A percentile compares a stretch with the other conserved stretches of the same genome.
These are phyloP conservation scores for Aphodius granarius DNA, from an alignment of 2,888 invertebrate species.

Conservation along the genomic window DNA sequence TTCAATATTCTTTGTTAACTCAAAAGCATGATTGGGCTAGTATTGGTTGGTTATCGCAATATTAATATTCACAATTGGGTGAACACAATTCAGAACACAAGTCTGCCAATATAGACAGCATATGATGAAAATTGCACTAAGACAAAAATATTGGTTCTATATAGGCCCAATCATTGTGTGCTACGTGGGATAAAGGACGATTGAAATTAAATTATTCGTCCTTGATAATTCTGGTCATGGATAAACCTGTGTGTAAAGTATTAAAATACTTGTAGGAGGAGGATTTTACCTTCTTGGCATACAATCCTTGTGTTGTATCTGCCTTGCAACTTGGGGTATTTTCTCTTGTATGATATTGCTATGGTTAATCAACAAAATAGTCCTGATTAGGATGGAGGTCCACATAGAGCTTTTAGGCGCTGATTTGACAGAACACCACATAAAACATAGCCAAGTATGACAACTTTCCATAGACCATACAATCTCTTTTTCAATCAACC, in stretches of 20 bases:
- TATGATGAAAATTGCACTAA: too few relatives aligned
- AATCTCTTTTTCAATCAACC: conserved; percentile 8
- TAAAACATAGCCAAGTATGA: conserved; percentile 68
- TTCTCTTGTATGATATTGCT: conserved; percentile 71
- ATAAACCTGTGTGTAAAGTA: background rate
- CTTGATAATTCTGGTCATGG: background rate
- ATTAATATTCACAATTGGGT: too few relatives aligned
- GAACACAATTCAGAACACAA: too few relatives aligned
- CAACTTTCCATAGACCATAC: background rate
- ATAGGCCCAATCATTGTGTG: too few relatives aligned
- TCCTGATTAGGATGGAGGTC: conserved; percentile 83
- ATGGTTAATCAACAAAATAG: conserved; percentile 75
- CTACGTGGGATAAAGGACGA: too few relatives aligned
- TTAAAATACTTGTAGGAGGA: conserved; percentile 65
- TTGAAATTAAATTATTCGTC: too few relatives aligned
- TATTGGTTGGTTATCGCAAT: too few relatives aligned
- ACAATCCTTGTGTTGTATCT: conserved; percentile 73
- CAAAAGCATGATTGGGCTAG: too few relatives aligned
- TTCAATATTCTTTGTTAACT: too few relatives aligned
- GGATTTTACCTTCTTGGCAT: conserved; percentile 87
- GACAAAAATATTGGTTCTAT: too few relatives aligned
- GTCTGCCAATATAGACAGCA: too few relatives aligned
- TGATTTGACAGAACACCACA: conserved; percentile 84
- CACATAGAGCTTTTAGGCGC: conserved; percentile 87
- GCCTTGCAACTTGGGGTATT: conserved; percentile 75